Percentiles rank a stretch among this genome's conserved stretches.
Conservation (phyloP, 1,140 invertebrate species). For the Macrosteles quadrilineatus region DNA sequence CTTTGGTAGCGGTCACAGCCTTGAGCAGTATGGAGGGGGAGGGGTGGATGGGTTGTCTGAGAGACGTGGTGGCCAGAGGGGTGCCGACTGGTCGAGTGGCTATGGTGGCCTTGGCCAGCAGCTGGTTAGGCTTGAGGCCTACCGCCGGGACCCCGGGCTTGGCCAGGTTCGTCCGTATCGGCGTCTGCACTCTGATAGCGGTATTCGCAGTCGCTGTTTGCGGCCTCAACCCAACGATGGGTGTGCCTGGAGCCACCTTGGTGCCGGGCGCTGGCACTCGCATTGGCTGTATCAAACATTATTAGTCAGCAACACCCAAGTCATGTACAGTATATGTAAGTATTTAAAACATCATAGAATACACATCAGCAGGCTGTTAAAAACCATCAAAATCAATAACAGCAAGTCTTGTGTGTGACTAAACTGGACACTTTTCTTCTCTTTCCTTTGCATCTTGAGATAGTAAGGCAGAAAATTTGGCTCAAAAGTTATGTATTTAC, state of each 20-base stretch:
- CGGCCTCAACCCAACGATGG: constrained; percentile 52
- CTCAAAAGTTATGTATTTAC: no score
- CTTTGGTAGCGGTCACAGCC: constrained; percentile 35
- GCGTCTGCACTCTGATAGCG: constrained; percentile 46
- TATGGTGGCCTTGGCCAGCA: constrained; percentile 33
- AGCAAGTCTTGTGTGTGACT: no score
- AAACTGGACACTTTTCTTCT: no score
- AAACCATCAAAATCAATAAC: no score
- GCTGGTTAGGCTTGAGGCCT: constrained; percentile 30
- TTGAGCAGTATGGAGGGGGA: constrained; percentile 32
- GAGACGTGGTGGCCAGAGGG: constrained; percentile 8
- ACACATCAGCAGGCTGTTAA: no score
- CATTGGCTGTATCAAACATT: constrained; percentile 27
- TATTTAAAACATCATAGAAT: no score
- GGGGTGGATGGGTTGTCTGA: constrained; percentile 24
- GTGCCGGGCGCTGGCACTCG: constrained; percentile 38
- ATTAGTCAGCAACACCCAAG: neutral
- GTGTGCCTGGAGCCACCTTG: constrained; percentile 43
- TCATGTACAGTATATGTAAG: no score
- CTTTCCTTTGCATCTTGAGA: no score
- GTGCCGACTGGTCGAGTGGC: constrained; percentile 28
- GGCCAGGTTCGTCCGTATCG: constrained; percentile 47
- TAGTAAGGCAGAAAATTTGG: no score
- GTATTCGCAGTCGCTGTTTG: constrained; percentile 49
- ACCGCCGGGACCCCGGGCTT: constrained; percentile 22